phyloP scores from a whole-genome alignment of 2,797 vertebrate species.

The Spea hammondii region DNA sequence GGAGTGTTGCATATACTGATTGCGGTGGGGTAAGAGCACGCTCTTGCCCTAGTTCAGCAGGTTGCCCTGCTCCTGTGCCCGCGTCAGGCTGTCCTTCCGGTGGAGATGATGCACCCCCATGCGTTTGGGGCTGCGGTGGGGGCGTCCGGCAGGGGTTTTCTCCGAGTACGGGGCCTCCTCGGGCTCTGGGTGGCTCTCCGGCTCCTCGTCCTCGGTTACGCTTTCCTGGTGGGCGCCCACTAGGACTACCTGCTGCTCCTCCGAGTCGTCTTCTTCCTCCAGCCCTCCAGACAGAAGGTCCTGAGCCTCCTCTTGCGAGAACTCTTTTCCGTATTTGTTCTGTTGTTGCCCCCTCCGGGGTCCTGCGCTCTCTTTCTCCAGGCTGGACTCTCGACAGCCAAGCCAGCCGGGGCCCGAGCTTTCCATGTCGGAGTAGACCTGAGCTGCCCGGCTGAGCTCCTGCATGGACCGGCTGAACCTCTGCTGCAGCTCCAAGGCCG shows the following conservation, averaged over 20 bases:
- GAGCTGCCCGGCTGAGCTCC: constrained; percentile 61
- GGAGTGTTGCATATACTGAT: constrained; percentile 26
- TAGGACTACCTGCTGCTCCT: constrained; percentile 70
- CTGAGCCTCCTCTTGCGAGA: constrained; percentile 73
- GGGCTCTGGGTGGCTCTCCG: not conserved
- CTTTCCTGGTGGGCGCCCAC: constrained; percentile 61
- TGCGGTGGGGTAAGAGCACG: not conserved
- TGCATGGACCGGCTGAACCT: constrained; percentile 68
- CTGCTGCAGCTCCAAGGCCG: constrained; percentile 74
- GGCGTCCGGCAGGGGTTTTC: constrained; percentile 66
- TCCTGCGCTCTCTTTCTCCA: constrained; percentile 78
- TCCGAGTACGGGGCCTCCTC: constrained; percentile 61
- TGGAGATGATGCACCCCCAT: constrained; percentile 97
- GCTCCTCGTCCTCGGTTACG: constrained; percentile 36
- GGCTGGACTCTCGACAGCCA: constrained; percentile 77
- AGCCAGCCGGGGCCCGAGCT: constrained; percentile 80
- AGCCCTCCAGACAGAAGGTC: constrained; percentile 64
- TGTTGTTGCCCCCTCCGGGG: constrained; percentile 63
- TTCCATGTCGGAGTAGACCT: constrained; percentile 79
- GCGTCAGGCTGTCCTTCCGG: constrained; percentile 93
- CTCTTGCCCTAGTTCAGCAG: constrained; percentile 79
- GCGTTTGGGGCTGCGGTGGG: constrained; percentile 89
- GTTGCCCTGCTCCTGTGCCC: constrained; percentile 93
- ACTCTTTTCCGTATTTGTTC: constrained; percentile 66
- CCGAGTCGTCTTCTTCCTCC: constrained; percentile 53